Base-by-base conservation (phyloP, 2,113 vertebrate genomes). In the Coptodon rendalli region DNA sequence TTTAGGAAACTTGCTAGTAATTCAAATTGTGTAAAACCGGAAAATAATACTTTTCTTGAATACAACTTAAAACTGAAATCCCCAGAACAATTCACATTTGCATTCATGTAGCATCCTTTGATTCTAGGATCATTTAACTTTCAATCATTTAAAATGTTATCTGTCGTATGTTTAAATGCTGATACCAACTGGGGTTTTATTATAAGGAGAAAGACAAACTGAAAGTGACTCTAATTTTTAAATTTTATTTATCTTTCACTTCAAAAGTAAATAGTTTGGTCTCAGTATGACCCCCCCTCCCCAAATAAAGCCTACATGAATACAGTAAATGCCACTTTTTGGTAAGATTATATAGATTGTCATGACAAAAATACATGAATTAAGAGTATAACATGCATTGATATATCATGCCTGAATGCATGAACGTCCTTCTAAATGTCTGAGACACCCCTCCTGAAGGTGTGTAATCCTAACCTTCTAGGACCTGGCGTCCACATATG, bases 11-110 rank as follows among this genome's bases (percentile, higher is more conserved):
- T 7, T 12, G 14, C 71, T 3, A 29, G 0, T 5, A 73, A 45
- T 76, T 76, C 3, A 48, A 29, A 19, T 17, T 0, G 40, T 19
- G 0, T 12, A 12, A 48, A 76, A 48, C 24, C 12, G 24, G 3
- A 50, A 73, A 0, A 66, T 38, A 38, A 7, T 48, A 29, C 40
- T 71, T 40, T 4, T 1, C n/a, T 76, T 76, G 2, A 16, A 48
- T 48, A 17, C 9, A 73, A 36, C 34, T 19, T 63, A 31, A 17
- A 76, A 48, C 14, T 12, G 24, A 48, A 48, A 48, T 76, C 2
- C 3, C 24, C 43, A 29, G 71, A 0, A 7, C 24, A 50, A 13
- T 31, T 31, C 3, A 50, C 16, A 50, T 78, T 78, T 50, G 27
- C 27, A 8, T 78, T 31, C 45, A 78, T 2, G 4, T 31, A 13